Percentiles rank a stretch among this genome's conserved stretches.
These are phyloP conservation scores for Cyphomyrus discorhynchus DNA, from an alignment of 2,113 vertebrate genomes.

Conservation along the genomic window DNA sequence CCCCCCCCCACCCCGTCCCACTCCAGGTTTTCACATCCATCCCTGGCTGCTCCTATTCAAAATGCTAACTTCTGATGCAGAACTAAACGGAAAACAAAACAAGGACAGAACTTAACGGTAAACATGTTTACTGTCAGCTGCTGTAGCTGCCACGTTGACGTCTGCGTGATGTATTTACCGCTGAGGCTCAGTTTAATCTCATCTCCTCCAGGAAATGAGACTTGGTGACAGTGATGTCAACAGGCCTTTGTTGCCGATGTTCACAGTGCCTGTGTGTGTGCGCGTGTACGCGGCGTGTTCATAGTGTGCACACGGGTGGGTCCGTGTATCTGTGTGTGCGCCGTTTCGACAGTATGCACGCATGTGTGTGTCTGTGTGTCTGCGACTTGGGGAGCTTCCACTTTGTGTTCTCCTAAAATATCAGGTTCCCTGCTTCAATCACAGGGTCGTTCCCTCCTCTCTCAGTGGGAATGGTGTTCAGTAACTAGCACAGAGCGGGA, in stretches of 20 bases:
- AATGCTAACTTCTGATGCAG: background rate
- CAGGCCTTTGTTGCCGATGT: slow-evolving; percentile 61
- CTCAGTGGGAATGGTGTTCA: background rate
- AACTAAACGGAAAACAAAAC: slow-evolving; percentile 20
- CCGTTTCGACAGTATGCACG: background rate
- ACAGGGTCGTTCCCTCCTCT: background rate
- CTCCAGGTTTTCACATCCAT: background rate
- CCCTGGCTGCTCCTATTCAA: background rate
- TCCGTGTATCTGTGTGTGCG: background rate
- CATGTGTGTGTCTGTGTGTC: slow-evolving; percentile 18
- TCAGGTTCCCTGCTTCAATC: slow-evolving; percentile 19
- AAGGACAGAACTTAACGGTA: slow-evolving; percentile 20
- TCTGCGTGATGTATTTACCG: slow-evolving; percentile 27
- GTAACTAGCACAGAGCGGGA: background rate
- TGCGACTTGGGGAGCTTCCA: background rate
- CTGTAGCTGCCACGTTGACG: slow-evolving; percentile 21
- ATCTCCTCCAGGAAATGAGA: slow-evolving; percentile 54
- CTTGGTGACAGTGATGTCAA: slow-evolving; percentile 65
- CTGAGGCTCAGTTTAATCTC: slow-evolving; percentile 57
- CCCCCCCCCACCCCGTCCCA: background rate
- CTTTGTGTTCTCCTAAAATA: background rate
- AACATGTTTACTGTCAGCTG: slow-evolving; percentile 59
- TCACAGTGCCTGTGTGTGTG: slow-evolving; percentile 56
- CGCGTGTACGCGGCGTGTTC: too few relatives aligned
- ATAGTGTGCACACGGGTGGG: background rate